A percentile compares a stretch with the other conserved stretches of the same genome.
Evolutionary conservation across 92 coral and sea anemone genomes (phyloP).

Genomic region (Metridium senile): DNA sequence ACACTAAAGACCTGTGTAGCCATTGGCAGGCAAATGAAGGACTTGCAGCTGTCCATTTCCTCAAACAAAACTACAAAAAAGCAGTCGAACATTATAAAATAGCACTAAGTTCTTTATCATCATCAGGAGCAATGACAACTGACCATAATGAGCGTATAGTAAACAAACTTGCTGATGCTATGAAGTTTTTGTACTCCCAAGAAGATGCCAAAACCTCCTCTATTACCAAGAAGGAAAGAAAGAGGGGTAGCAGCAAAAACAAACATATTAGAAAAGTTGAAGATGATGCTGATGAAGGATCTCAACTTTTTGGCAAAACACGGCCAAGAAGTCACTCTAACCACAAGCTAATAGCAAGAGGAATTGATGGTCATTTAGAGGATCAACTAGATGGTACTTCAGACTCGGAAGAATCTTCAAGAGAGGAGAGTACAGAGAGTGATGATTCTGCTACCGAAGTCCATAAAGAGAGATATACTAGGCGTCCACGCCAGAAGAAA

Average conservation of each 20-base stretch:
- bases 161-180: conserved; percentile 87
- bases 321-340: conserved; percentile 77
- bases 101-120: conserved; percentile 74
- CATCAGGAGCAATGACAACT: conserved; percentile 45
- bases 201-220: conserved; percentile 5
- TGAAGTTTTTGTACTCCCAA: conserved; percentile 72
- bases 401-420: conserved; percentile 9
- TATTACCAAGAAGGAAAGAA: conserved; percentile 40
- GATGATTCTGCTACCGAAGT: conserved; percentile 5
- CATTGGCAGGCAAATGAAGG: conserved; percentile 98
- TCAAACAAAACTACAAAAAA: conserved; percentile 68
- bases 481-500: conserved; percentile 29
- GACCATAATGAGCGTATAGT: conserved; percentile 86
- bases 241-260: conserved; percentile 1
- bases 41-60: conserved; percentile 87
- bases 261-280: conserved; percentile 15
- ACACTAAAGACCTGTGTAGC: conserved; percentile 67
- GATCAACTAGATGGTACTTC: conserved; percentile 1
- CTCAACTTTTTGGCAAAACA: conserved; percentile 62
- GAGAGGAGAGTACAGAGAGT: conserved; percentile 17
- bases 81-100: conserved; percentile 84
- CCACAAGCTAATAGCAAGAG: conserved; percentile 88
- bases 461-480: conserved; percentile 20
- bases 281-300: conserved; percentile 36
- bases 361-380: conserved; percentile 70